These are phyloP conservation scores for Ypsolopha sequella DNA, from an alignment of 2,888 invertebrate genomes.

Conservation along the genomic window DNA sequence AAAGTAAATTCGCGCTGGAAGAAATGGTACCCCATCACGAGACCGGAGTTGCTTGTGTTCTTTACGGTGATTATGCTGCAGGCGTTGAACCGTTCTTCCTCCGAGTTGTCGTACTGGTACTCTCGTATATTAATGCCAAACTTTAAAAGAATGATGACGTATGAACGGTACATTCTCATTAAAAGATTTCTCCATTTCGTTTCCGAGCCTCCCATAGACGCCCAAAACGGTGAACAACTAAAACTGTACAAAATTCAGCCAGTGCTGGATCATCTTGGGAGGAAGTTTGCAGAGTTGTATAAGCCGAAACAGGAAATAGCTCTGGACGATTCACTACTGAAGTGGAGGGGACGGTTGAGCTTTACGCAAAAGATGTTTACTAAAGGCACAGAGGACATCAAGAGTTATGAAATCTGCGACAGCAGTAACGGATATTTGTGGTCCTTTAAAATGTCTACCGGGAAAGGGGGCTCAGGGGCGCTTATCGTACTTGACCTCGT, in stretches of 20 bases:
- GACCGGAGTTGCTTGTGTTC: constrained; percentile 11
- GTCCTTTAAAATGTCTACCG: constrained; percentile 14
- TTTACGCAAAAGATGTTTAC: constrained; percentile 15
- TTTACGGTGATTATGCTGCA: constrained; percentile 14
- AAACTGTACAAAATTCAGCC: constrained; percentile 16
- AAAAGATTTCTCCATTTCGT: constrained; percentile 15
- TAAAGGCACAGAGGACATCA: constrained; percentile 15
- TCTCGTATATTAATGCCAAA: constrained; percentile 5
- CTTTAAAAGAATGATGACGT: constrained; percentile 15
- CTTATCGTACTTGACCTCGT: constrained; percentile 14
- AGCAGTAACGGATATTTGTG: constrained; percentile 17
- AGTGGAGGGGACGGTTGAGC: constrained; percentile 16
- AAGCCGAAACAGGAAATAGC: constrained; percentile 14
- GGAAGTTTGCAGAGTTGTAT: constrained; percentile 16
- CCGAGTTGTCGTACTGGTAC: constrained; percentile 13
- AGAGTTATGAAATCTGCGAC: constrained; percentile 17
- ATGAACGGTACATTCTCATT: constrained; percentile 13
- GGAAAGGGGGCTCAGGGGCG: constrained; percentile 10
- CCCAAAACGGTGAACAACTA: constrained; percentile 5
- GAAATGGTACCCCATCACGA: too few relatives aligned
- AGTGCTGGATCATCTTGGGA: constrained; percentile 14
- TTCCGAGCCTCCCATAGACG: constrained; percentile 5
- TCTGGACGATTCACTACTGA: constrained; percentile 19
- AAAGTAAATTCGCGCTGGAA: too few relatives aligned
- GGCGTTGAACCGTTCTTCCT: constrained; percentile 14